Conservation (phyloP, 1,140 invertebrate species). For the Venustaconcha ellipsiformis region DNA sequence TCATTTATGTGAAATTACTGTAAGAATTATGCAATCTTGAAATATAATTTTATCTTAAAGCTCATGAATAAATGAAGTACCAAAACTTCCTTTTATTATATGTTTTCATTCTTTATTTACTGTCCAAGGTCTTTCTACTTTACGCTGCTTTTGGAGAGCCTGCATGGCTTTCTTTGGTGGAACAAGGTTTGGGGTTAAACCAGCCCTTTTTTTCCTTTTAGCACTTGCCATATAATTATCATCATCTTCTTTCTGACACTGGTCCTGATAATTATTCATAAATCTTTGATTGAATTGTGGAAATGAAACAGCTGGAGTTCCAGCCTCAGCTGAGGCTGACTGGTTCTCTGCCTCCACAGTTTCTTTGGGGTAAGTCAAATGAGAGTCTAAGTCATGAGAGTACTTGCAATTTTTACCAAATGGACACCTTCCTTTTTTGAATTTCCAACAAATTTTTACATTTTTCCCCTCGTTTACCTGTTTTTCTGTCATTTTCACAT, state of each 20-base stretch:
- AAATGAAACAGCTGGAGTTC: not conserved
- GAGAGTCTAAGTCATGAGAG: constrained; percentile 79
- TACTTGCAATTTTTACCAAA: constrained; percentile 94
- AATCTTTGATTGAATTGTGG: constrained; percentile 12
- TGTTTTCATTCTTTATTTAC: constrained; percentile 25
- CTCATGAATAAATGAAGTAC: no score
- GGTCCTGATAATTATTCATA: constrained; percentile 6
- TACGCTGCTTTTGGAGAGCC: constrained; percentile 77
- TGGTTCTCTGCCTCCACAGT: constrained; percentile 3
- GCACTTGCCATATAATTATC: constrained; percentile 51
- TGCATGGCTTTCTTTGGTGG: constrained; percentile 89
- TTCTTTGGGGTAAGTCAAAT: constrained; percentile 20
- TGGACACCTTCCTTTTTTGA: constrained; percentile 87
- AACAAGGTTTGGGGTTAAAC: constrained; percentile 80
- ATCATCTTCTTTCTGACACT: constrained; percentile 48
- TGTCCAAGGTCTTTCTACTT: constrained; percentile 71
- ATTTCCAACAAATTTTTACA: constrained; percentile 91
- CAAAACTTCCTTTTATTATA: no score
- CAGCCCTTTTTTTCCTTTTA: constrained; percentile 81
- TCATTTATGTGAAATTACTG: no score
- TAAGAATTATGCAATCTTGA: no score
- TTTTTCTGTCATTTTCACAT: constrained; percentile 89
- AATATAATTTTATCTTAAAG: no score
- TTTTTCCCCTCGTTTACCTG: constrained; percentile 83
- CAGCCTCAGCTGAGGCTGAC: constrained; percentile 1